Conservation (phyloP, 2,113 vertebrate genomes). For the Calypte anna region DNA sequence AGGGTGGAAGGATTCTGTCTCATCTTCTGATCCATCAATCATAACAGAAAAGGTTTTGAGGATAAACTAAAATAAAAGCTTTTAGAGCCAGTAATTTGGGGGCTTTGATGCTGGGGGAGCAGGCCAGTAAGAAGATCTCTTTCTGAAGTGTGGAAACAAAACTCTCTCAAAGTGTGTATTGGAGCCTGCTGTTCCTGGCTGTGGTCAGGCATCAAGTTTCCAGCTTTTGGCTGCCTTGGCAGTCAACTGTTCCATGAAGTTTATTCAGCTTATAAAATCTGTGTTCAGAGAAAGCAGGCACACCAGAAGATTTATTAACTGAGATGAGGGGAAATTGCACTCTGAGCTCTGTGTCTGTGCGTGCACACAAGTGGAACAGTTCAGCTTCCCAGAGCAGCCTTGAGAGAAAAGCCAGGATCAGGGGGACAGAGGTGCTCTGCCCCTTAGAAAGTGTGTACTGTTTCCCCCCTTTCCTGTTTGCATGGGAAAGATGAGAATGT, state of each 20-base stretch:
- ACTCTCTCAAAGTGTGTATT: background rate
- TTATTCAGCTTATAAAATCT: constrained; percentile 38
- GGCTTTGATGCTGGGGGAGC: background rate
- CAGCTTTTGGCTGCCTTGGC: constrained; percentile 6
- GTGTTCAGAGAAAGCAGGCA: constrained; percentile 23
- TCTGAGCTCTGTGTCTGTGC: background rate
- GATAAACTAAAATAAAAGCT: background rate
- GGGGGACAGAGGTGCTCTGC: background rate
- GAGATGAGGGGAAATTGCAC: background rate
- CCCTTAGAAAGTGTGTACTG: background rate
- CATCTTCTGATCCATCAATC: background rate
- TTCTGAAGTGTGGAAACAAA: background rate
- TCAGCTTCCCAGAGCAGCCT: background rate
- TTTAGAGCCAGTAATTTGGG: background rate
- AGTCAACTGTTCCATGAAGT: constrained; percentile 15
- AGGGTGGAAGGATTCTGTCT: background rate
- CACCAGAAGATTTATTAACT: background rate
- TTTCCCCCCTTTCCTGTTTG: background rate
- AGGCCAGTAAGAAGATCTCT: background rate
- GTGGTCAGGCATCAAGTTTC: background rate
- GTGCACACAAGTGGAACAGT: background rate
- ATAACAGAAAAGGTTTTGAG: background rate
- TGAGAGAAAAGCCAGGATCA: background rate
- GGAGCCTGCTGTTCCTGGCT: constrained; percentile 18
- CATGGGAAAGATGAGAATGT: background rate